These are phyloP conservation scores for Lipophrys pholis DNA, from an alignment of 2,113 vertebrate species.

Conservation along the genomic window DNA sequence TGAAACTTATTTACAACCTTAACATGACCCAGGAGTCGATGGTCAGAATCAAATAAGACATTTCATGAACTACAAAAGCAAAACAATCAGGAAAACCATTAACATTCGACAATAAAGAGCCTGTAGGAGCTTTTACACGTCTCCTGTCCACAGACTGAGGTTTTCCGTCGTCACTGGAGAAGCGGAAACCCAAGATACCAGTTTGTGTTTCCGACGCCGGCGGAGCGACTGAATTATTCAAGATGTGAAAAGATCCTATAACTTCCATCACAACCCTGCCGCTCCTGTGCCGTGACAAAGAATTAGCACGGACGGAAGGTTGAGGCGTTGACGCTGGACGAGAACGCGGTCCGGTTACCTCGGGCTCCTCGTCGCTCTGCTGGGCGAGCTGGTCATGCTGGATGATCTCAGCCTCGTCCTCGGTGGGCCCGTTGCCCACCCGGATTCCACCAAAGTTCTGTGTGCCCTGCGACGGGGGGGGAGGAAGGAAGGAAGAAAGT, in stretches of 20 bases:
- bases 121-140: background rate
- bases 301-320: background rate
- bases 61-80: no score
- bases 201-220: conserved; percentile 38
- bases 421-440: conserved; percentile 98
- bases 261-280: background rate
- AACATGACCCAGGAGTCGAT: no score
- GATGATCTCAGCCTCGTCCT: conserved; percentile 98
- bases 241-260: conserved; percentile 35
- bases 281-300: background rate
- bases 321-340: background rate
- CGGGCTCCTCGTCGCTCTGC: conserved; percentile 93
- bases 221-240: conserved; percentile 70
- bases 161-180: conserved; percentile 3
- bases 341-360: conserved; percentile 83
- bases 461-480: conserved; percentile 91
- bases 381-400: conserved; percentile 97
- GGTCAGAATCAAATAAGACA: no score
- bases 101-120: background rate
- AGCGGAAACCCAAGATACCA: conserved; percentile 42
- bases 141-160: conserved; percentile 47
- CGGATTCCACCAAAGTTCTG: conserved; percentile 96
- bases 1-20: no score
- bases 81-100: no score
- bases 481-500: accelerated